A percentile compares a stretch with the other conserved stretches of the same genome.
These are phyloP conservation scores for Ceyx melanurus DNA, from an alignment of 2,113 vertebrate genomes.

Conservation along the genomic window DNA sequence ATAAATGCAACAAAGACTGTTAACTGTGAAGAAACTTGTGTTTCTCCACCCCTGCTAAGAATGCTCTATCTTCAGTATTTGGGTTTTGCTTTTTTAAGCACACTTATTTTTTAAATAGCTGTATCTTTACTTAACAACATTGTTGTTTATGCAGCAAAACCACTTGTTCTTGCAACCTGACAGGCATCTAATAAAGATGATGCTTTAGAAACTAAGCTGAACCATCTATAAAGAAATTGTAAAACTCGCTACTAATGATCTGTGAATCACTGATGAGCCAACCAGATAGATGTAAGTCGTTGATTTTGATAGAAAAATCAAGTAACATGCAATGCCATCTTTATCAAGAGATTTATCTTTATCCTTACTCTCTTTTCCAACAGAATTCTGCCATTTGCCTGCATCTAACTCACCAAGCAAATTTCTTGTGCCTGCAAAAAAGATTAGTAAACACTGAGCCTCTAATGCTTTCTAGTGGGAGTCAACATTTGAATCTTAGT, in stretches of 20 bases:
- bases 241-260: conserved; percentile 32
- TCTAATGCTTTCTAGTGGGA: background rate
- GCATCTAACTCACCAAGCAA: background rate
- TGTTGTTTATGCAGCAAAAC: background rate
- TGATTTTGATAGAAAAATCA: background rate
- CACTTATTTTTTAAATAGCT: background rate
- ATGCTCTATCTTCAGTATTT: background rate
- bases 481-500: background rate
- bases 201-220: background rate
- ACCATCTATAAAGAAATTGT: background rate
- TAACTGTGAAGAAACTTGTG: background rate
- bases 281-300: background rate
- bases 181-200: background rate
- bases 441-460: background rate
- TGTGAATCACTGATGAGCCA: background rate
- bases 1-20: background rate
- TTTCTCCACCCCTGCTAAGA: background rate
- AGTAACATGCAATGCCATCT: background rate
- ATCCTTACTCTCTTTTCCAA: background rate
- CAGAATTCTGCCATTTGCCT: background rate
- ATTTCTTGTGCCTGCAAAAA: background rate
- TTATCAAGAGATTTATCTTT: background rate
- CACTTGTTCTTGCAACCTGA: background rate
- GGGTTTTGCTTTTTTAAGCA: background rate
- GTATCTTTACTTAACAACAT: background rate